Percentiles rank a stretch among this genome's conserved stretches.
These are phyloP conservation scores for Trichonephila inaurata DNA, from an alignment of 1,140 invertebrate genomes.

Conservation along the genomic window DNA sequence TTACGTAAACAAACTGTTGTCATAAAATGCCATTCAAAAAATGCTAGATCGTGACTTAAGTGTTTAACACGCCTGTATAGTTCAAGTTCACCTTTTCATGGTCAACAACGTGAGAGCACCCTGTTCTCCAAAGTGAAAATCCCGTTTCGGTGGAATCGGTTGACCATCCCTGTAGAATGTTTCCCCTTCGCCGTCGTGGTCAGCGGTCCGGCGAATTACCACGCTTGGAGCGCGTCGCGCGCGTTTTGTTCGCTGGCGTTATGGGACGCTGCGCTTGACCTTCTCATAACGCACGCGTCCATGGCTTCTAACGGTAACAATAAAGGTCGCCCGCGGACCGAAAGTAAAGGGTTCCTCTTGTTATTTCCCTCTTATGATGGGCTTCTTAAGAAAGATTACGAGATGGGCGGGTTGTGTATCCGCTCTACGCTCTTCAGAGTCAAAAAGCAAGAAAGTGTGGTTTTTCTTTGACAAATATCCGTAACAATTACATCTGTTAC, in stretches of 20 bases:
- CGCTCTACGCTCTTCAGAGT: neutral
- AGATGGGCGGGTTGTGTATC: neutral
- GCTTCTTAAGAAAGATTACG: neutral
- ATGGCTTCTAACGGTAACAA: constrained; percentile 36
- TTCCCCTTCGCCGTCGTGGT: constrained; percentile 9
- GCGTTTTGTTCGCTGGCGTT: constrained; percentile 13
- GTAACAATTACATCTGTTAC: neutral
- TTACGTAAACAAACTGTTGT: constrained; percentile 46
- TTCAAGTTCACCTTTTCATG: constrained; percentile 64
- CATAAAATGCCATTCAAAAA: constrained; percentile 46
- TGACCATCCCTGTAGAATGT: constrained; percentile 18
- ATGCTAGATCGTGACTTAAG: constrained; percentile 8
- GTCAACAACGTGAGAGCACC: constrained; percentile 69
- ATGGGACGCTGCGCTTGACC: constrained; percentile 46
- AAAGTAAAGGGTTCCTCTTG: constrained; percentile 4
- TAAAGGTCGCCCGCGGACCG: neutral
- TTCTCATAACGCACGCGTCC: neutral
- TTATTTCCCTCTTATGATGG: neutral
- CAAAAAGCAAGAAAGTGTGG: neutral
- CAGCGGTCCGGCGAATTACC: constrained; percentile 34
- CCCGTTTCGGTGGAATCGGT: neutral
- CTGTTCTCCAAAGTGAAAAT: constrained; percentile 39
- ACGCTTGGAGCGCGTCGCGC: neutral
- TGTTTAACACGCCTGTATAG: constrained; percentile 45
- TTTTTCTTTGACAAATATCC: neutral